Evolutionary conservation across 2,888 invertebrate species (phyloP).

Genomic region (Helicoverpa assulta): DNA sequence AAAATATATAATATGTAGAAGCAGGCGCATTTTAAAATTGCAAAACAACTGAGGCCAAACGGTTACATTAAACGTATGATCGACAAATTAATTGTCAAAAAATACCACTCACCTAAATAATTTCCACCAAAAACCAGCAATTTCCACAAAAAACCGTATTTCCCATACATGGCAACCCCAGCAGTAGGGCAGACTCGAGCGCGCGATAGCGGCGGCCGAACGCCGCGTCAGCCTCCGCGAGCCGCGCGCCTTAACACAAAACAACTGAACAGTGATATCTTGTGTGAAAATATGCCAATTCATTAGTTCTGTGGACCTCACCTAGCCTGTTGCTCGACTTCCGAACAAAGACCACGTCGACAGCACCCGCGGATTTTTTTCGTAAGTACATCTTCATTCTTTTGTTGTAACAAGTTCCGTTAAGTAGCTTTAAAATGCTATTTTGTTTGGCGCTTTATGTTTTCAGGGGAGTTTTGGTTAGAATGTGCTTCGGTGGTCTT

Average conservation of each 20-base stretch:
- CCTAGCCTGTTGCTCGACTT: conserved; percentile 77
- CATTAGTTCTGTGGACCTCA: conserved; percentile 71
- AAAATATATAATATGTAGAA: no score
- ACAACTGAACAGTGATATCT: conserved; percentile 72
- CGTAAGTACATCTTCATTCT: conserved; percentile 76
- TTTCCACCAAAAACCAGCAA: not conserved
- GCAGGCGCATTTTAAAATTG: no score
- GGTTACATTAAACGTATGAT: no score
- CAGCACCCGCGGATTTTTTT: conserved; percentile 67
- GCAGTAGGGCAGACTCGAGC: conserved; percentile 78
- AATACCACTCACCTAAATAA: no score
- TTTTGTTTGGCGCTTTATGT: conserved; percentile 16
- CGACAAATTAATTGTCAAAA: no score
- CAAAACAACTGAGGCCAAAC: no score
- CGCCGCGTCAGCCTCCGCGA: conserved; percentile 77
- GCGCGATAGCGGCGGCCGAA: conserved; percentile 85
- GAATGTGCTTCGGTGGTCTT: conserved; percentile 19
- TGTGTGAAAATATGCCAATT: conserved; percentile 79
- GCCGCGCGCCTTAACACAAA: conserved; percentile 66
- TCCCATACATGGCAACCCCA: conserved; percentile 66
- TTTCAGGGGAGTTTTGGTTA: not conserved
- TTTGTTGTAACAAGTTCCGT: conserved; percentile 68
- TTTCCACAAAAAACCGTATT: not conserved
- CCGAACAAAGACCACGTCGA: conserved; percentile 67
- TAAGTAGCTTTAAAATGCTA: conserved; percentile 37